These are phyloP conservation scores for Augochlorella aurata DNA, from an alignment of 2,888 invertebrate genomes.

Conservation along the genomic window DNA sequence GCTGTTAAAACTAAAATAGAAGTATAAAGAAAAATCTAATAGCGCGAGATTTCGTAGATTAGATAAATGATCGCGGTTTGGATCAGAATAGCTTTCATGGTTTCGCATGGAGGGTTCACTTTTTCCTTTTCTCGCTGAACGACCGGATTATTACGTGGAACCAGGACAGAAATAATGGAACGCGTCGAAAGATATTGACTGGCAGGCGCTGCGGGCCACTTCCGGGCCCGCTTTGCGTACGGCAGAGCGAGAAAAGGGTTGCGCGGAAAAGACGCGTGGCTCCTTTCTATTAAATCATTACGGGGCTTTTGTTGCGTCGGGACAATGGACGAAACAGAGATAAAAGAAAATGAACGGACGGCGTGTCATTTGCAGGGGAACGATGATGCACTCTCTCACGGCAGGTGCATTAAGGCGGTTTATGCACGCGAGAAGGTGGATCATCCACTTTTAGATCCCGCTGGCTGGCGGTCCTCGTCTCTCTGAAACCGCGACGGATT, in stretches of 20 bases:
- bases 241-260: constrained; percentile 1
- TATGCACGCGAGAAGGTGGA: constrained; percentile 64
- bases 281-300: constrained; percentile 69
- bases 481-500: constrained; percentile 42
- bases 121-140: not conserved
- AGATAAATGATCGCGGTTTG: too few relatives aligned
- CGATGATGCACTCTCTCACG: constrained; percentile 69
- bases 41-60: too few relatives aligned
- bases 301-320: constrained; percentile 62
- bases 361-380: constrained; percentile 66
- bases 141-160: not conserved
- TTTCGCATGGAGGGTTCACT: not conserved
- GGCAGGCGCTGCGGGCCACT: not conserved
- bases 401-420: constrained; percentile 75
- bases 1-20: too few relatives aligned
- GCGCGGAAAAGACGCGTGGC: constrained; percentile 27
- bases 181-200: constrained; percentile 15
- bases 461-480: constrained; percentile 16
- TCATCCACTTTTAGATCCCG: constrained; percentile 53
- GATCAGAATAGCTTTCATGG: too few relatives aligned
- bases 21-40: too few relatives aligned
- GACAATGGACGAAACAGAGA: constrained; percentile 64
- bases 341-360: constrained; percentile 65
- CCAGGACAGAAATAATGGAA: not conserved
- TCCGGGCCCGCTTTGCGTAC: not conserved